These are phyloP conservation scores for Epicauta chinensis DNA, from an alignment of 1,140 invertebrate species.

Conservation along the genomic window DNA sequence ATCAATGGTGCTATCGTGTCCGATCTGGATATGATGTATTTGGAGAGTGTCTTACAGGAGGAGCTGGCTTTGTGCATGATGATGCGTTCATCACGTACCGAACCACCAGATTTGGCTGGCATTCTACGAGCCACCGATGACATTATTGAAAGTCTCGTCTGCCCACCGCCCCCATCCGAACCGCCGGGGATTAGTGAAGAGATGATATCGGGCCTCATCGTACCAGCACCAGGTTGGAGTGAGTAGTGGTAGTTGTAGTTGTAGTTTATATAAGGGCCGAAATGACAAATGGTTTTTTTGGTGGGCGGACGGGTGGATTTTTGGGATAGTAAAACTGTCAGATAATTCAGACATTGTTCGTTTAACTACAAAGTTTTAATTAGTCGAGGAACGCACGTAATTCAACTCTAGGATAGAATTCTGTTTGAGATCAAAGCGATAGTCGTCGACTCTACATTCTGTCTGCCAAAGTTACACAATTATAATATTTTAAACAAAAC, in stretches of 20 bases:
- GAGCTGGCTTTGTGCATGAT: constrained; percentile 94
- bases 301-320: no score
- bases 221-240: constrained; percentile 74
- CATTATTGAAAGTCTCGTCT: constrained; percentile 92
- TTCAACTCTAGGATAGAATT: no score
- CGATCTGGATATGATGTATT: constrained; percentile 98
- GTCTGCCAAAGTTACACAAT: no score
- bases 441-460: no score
- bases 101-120: constrained; percentile 81
- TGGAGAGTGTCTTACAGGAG: constrained; percentile 92
- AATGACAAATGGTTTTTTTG: no score
- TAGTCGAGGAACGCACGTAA: no score
- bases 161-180: constrained; percentile 88
- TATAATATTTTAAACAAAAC: no score
- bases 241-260: constrained; percentile 7
- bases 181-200: constrained; percentile 90
- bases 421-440: no score
- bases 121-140: constrained; percentile 81
- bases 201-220: constrained; percentile 92
- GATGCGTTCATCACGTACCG: constrained; percentile 92
- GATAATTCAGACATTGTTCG: no score
- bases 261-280: not conserved
- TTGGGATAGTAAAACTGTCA: no score
- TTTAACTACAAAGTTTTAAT: no score
- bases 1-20: constrained; percentile 97